Evolutionary conservation across 2,113 vertebrate genomes (phyloP), one percentile per base, ranked within the genome.

Genomic region (Ophiodon elongatus): DNA sequence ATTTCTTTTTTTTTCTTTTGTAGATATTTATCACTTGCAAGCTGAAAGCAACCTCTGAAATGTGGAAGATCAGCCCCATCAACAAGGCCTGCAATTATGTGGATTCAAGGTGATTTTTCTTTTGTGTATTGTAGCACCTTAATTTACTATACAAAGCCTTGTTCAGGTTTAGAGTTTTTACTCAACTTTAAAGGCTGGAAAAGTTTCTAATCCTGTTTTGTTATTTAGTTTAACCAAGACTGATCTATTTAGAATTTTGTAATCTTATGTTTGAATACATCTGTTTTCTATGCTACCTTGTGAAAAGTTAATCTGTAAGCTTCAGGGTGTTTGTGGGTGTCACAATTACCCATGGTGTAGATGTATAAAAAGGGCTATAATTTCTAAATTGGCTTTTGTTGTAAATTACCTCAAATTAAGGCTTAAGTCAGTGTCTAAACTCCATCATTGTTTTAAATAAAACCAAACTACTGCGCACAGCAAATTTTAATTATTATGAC

Each of bases 21-120:
- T 37, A 91, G 91, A 37, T 92, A 1, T 92, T 74, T n/a, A 65
- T 91, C 37, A 92, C 87, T 8, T 92, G 91, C 11, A 29, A 70
- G 9, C 33, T 92, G 19, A 88, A 84, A 41, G 89, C 76, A 5
- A 65, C 50, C 1, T 21, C 59, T 66, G 50, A 73, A 29, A 35
- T 60, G 59, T 39, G 78, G 83, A 45, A 0, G 14, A 86, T 33
- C 73, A 85, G 63, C 25, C 2, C 45, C 4, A 4, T 52, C 10
- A 71, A 79, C 84, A 92, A 92, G 29, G 79, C 77, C 65, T 92
- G 89, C 54, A 86, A 85, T 57, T 89, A 89, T 29, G 3, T 54
- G 4, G 2, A 76, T 21, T 81, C 82, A 67, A 89, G 91, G 91
- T 92, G 29, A 71, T 4, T 64, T 21, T 5, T 29, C 2, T n/a